Base-by-base conservation (phyloP, 1,140 invertebrate genomes). In the Drosophila novamexicana region DNA sequence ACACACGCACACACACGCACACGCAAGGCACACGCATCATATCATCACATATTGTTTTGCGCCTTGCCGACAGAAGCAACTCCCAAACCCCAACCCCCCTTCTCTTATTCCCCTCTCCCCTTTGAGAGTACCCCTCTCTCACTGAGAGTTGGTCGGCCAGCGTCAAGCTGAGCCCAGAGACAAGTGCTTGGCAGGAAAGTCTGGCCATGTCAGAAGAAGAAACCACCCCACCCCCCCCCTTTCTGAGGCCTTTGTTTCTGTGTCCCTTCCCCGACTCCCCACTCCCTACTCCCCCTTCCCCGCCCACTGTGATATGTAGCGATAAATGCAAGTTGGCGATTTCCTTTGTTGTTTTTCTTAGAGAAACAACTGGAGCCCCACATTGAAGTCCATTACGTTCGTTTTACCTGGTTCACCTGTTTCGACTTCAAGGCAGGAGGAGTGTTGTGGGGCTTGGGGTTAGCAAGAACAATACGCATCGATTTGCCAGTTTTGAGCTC, bases 321-420 rank as follows among this genome's bases (percentile, higher is more conserved):
- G 75, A 71, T 78, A 88, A 86, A 79, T 88, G 83, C 83, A 86
- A 86, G 83, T 73, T 79, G 79, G 75, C 80, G 75, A 81, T 81
- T 81, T 81, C 72, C 81, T 79, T 83, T 83, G 78, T 82, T 75
- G 57, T 74, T 70, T 50, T 47, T 50, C 40, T 8, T 34, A 50
- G 52, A 63, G 45, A 73, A 63, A 61, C 59, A 73, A 68, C 36
- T 61, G 44, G 37, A 42, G 37, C 50, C 69, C 47, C 52, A 59
- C 59, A 75, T 71, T 59, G 54, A 75, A 71, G 67, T 75, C 73
- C 67, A 71, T 71, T 65, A 65, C 73, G 73, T 71, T 57, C 61
- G 73, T 53, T 71, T 71, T 64, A 75, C 53, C 66, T 64, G 71
- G 34, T 56, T 54, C 52, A 57, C 22, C 50, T 44, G 44, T 7